Base-by-base conservation (phyloP, 2,113 vertebrate genomes). In the Riparia riparia region DNA sequence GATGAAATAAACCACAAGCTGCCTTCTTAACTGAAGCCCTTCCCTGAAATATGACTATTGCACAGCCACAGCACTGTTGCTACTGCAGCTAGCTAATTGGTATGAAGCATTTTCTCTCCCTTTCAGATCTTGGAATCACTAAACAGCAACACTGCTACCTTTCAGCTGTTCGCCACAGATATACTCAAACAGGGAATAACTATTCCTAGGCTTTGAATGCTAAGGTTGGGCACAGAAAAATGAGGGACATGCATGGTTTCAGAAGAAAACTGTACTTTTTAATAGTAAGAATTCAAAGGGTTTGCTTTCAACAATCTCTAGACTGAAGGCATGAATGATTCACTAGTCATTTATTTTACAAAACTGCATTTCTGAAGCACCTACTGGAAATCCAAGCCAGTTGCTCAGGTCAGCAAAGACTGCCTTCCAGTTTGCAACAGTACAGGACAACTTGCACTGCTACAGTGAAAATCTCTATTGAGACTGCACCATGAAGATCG, bases 401-500 rank as follows among this genome's bases (percentile, higher is more conserved):
- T 68, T 86, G 49, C 84, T 90, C 79, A 58, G 58, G 69, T 86
- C 89, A 91, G 82, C 82, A 92, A 81, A 95, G 60, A 45, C 29
- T 87, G 76, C 54, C 73, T 91, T 85, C 76, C 89, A 86, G 71
- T 92, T 89, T 58, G 47, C 60, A 71, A 37, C 47, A 76, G 26
- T 26, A 86, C 58, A 82, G 77, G 72, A 84, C 69, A 84, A 78
- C 72, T 89, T 57, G 83, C 18, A 10, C 3, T 50, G 50, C 64
- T 54, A 72, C 57, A 92, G 51, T 86, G 84, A 95, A 91, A 63
- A 90, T 72, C 84, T 51, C 69, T 2, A 1, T 80, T 78, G 91
- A 89, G 92, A 87, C 63, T 96, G 89, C 87, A 82, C 70, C 60
- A 80, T 37, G 72, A 85, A 89, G 77, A 66, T 28, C 72, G 57